Conservation (phyloP, 2,797 vertebrate genomes). For the Notoglanidium macrostoma region DNA sequence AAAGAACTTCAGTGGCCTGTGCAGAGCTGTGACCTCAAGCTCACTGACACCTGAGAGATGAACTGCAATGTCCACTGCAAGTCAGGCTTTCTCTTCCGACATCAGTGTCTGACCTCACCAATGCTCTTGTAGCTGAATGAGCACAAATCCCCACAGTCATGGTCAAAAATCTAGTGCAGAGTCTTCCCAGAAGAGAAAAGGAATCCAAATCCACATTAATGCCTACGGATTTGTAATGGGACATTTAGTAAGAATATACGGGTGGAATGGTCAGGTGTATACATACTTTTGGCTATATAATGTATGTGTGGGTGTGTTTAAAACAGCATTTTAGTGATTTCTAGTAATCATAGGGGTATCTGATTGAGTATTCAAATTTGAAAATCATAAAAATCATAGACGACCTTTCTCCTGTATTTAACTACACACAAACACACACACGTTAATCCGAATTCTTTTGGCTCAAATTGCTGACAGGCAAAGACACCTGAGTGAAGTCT, state of each 20-base stretch:
- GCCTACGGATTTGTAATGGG: background rate
- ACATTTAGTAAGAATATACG: background rate
- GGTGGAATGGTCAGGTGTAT: background rate
- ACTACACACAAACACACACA: constrained; percentile 6
- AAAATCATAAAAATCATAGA: background rate
- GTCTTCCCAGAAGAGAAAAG: background rate
- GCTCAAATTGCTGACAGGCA: background rate
- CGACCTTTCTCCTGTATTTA: background rate
- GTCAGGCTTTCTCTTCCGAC: background rate
- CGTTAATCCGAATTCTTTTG: constrained; percentile 23
- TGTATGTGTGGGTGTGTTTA: background rate
- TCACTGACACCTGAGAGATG: background rate
- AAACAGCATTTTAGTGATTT: background rate
- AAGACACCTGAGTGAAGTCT: constrained; percentile 26
- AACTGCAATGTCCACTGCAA: background rate
- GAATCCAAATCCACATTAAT: background rate
- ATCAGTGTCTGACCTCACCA: background rate
- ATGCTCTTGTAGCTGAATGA: background rate
- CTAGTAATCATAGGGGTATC: too few relatives aligned
- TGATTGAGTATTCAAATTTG: background rate
- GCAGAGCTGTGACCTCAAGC: background rate
- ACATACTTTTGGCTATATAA: background rate
- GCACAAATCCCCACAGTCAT: background rate
- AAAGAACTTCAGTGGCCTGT: background rate
- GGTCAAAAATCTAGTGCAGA: background rate